These are phyloP conservation scores for Samia ricini DNA, from an alignment of 1,140 invertebrate genomes.

Conservation along the genomic window DNA sequence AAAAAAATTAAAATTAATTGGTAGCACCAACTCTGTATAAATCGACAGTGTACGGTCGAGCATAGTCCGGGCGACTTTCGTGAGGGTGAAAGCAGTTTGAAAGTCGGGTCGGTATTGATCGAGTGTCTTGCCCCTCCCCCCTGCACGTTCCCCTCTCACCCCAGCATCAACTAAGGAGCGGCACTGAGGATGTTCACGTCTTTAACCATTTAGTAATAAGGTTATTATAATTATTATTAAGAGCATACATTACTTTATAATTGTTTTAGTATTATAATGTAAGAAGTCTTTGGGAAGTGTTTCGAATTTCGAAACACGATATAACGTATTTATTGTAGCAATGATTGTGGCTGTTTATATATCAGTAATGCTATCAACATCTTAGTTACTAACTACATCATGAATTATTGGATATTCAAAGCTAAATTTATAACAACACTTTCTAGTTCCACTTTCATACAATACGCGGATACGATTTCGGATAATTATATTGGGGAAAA, in stretches of 20 bases:
- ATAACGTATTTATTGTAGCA: too few relatives aligned
- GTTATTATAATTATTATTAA: slow-evolving; percentile 20
- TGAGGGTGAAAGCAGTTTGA: slow-evolving; percentile 77
- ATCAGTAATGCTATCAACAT: too few relatives aligned
- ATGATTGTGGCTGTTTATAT: too few relatives aligned
- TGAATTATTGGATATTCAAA: too few relatives aligned
- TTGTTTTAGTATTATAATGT: not conserved
- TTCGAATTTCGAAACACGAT: too few relatives aligned
- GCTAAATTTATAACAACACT: too few relatives aligned
- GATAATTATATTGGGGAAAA: too few relatives aligned
- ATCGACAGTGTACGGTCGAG: slow-evolving; percentile 43
- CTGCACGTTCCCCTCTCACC: slow-evolving; percentile 29
- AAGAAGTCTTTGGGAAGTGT: too few relatives aligned
- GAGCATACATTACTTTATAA: not conserved
- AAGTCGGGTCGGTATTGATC: slow-evolving; percentile 77
- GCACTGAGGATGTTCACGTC: slow-evolving; percentile 59
- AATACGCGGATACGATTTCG: too few relatives aligned
- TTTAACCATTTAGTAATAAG: slow-evolving; percentile 40
- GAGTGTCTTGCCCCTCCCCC: slow-evolving; percentile 63
- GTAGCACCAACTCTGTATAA: slow-evolving; percentile 37
- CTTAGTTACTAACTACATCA: too few relatives aligned
- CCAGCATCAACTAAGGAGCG: slow-evolving; percentile 41
- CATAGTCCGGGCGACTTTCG: slow-evolving; percentile 72
- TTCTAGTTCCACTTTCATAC: too few relatives aligned
- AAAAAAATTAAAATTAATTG: not conserved